phyloP scores from a whole-genome alignment of 2,888 invertebrate species.

The Habrosyne pyritoides region DNA sequence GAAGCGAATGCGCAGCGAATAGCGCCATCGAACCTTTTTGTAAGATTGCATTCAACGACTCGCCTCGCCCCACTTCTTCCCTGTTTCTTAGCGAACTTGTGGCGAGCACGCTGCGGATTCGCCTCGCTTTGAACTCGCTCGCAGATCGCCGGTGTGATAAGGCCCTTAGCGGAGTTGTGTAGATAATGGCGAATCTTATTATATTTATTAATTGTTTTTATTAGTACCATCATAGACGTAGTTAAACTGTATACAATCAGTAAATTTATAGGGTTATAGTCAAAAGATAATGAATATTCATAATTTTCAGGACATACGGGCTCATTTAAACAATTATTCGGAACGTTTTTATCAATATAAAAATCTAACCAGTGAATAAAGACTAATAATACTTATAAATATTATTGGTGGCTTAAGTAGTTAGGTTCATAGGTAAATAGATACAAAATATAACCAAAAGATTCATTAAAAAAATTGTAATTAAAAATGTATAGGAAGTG shows the following conservation, averaged over 20 bases:
- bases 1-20: too few relatives aligned
- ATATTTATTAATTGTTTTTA: too few relatives aligned
- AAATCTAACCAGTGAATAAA: constrained; percentile 70
- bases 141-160: too few relatives aligned
- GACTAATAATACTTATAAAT: constrained; percentile 52
- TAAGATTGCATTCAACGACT: too few relatives aligned
- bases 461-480: constrained; percentile 59
- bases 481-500: constrained; percentile 69
- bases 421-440: constrained; percentile 59
- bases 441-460: constrained; percentile 45
- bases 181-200: too few relatives aligned
- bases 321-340: constrained; percentile 13
- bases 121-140: too few relatives aligned
- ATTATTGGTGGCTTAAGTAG: constrained; percentile 43
- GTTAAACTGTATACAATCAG: too few relatives aligned
- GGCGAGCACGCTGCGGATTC: too few relatives aligned
- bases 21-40: too few relatives aligned
- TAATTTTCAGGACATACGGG: constrained; percentile 16
- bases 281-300: neutral
- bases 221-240: too few relatives aligned
- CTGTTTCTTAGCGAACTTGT: too few relatives aligned
- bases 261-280: neutral
- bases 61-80: too few relatives aligned
- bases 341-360: constrained; percentile 34
- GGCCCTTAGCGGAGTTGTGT: neutral